Percentiles rank a stretch among this genome's conserved stretches.
These are phyloP conservation scores for Erinaceus europaeus DNA, from an alignment of 2,113 vertebrate genomes.

Conservation along the genomic window DNA sequence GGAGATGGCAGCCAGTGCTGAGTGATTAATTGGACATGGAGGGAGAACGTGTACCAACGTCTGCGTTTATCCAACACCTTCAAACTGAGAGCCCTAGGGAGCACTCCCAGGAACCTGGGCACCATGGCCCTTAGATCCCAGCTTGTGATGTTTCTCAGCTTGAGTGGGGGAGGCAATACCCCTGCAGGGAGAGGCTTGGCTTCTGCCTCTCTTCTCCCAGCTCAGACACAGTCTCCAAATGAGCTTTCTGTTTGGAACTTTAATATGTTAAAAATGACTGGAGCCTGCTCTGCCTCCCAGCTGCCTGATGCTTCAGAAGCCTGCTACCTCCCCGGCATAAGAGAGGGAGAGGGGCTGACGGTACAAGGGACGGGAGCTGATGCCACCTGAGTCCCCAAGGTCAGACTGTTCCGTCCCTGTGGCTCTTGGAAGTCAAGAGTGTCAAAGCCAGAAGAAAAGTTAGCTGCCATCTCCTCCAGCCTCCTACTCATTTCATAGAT, in stretches of 20 bases:
- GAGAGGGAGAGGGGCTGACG: background rate
- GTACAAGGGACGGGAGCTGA: background rate
- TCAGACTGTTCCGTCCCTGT: background rate
- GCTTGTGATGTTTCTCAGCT: background rate
- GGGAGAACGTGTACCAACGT: background rate
- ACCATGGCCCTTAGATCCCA: background rate
- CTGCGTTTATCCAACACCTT: background rate
- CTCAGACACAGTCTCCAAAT: background rate
- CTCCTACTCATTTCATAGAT: background rate
- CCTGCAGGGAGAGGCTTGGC: background rate
- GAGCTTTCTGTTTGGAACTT: slow-evolving; percentile 11
- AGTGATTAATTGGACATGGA: background rate
- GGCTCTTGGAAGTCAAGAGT: background rate
- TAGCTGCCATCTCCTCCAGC: background rate
- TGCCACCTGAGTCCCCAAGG: background rate
- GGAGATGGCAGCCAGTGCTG: background rate
- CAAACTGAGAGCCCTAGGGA: background rate
- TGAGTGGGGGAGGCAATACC: background rate
- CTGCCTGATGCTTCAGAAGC: background rate
- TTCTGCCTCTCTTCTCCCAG: background rate
- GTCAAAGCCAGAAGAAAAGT: background rate
- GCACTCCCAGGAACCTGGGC: background rate
- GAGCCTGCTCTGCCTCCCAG: background rate
- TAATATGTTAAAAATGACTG: slow-evolving; percentile 29
- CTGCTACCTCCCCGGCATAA: background rate